These are phyloP conservation scores for Drosophila antonietae DNA, from an alignment of 2,888 invertebrate species.

Conservation along the genomic window DNA sequence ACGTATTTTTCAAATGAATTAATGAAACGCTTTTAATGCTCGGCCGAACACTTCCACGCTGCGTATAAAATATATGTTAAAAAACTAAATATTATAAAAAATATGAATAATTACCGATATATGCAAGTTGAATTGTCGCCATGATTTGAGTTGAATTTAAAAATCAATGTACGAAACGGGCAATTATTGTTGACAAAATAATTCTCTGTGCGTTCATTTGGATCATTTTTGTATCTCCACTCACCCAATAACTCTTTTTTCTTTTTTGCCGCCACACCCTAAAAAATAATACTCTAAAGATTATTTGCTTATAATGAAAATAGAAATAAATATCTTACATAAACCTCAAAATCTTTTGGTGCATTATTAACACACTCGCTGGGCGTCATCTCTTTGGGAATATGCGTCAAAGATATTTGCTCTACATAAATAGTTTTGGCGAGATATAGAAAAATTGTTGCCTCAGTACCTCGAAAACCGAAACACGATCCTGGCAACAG, in stretches of 20 bases:
- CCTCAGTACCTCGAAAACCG: slow-evolving; percentile 58
- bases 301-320: too few relatives aligned
- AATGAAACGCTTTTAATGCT: not conserved
- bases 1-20: not conserved
- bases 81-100: not conserved
- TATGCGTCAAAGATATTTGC: slow-evolving; percentile 63
- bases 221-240: slow-evolving; percentile 61
- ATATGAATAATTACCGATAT: slow-evolving; percentile 63
- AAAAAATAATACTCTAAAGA: not conserved
- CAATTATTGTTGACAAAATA: slow-evolving; percentile 37
- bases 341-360: slow-evolving; percentile 74
- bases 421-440: slow-evolving; percentile 65
- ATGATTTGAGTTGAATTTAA: slow-evolving; percentile 71
- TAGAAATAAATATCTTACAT: slow-evolving; percentile 49
- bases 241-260: slow-evolving; percentile 52
- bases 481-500: slow-evolving; percentile 75
- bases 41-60: slow-evolving; percentile 55
- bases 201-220: slow-evolving; percentile 46
- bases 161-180: slow-evolving; percentile 47
- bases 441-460: slow-evolving; percentile 64
- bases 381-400: slow-evolving; percentile 69
- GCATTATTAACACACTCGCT: slow-evolving; percentile 63
- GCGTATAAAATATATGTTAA: not conserved
- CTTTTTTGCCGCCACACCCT: slow-evolving; percentile 48
- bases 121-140: slow-evolving; percentile 75